Evolutionary conservation across 2,797 vertebrate species (phyloP).

Genomic region (Myotis vivesi): DNA sequence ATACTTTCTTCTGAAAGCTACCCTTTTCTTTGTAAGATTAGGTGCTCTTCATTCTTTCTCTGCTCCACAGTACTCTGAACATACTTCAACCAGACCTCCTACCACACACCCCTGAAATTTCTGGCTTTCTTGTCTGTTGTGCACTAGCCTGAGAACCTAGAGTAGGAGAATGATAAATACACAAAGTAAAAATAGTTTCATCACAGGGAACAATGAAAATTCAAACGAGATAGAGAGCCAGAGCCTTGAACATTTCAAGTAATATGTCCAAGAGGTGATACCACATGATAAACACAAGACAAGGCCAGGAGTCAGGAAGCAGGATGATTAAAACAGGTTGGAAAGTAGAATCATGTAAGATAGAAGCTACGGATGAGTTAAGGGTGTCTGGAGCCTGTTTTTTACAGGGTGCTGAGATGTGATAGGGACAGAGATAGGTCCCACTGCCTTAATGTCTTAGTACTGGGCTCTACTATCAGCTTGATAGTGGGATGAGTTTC

Average conservation of each 20-base stretch:
- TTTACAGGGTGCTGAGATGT: not conserved
- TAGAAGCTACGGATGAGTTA: not conserved
- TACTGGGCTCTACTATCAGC: not conserved
- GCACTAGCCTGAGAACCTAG: not conserved
- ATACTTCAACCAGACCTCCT: not conserved
- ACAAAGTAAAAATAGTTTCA: conserved; percentile 15
- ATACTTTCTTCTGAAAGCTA: not conserved
- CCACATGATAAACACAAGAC: not conserved
- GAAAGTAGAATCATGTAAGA: not conserved
- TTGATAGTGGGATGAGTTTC: not conserved
- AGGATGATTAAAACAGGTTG: not conserved
- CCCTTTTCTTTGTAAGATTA: not conserved
- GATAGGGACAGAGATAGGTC: not conserved
- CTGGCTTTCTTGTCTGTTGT: not conserved
- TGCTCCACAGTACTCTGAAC: not conserved
- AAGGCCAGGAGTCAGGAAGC: not conserved
- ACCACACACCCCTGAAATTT: not conserved
- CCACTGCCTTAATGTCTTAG: not conserved
- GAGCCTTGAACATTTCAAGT: not conserved
- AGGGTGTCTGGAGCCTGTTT: not conserved
- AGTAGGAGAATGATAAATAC: not conserved
- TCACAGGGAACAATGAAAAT: not conserved
- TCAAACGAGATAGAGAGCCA: not conserved
- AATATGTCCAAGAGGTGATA: not conserved
- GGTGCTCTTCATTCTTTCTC: not conserved